A percentile compares a stretch with the other conserved stretches of the same genome.
These are phyloP conservation scores for Eucera pruinosa DNA, from an alignment of 2,888 invertebrate genomes.

Conservation along the genomic window DNA sequence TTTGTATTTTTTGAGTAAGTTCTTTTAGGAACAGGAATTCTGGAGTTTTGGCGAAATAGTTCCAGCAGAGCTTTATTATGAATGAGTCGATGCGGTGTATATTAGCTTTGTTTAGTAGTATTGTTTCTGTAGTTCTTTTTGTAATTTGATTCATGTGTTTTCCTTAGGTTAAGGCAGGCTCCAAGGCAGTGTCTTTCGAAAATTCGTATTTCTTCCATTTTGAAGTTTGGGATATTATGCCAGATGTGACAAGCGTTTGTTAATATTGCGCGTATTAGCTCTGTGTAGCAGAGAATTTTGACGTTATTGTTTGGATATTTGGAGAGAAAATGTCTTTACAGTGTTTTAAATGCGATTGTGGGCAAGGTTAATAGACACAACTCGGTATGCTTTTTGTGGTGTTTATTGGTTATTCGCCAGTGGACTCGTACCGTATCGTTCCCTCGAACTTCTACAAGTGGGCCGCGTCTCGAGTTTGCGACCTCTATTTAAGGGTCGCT, in stretches of 20 bases:
- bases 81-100: no score
- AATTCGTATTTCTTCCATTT: not conserved
- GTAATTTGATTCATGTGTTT: not conserved
- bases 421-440: no score
- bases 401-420: no score
- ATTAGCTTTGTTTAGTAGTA: no score
- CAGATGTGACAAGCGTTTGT: not conserved
- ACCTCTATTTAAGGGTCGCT: no score
- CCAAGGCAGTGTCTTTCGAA: no score
- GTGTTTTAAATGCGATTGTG: not conserved
- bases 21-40: no score
- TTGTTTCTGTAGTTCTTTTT: no score
- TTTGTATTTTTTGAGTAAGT: not conserved
- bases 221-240: not conserved
- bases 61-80: not conserved
- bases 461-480: not conserved
- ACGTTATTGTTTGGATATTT: not conserved
- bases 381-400: no score
- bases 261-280: not conserved
- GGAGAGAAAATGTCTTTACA: not conserved
- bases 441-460: not conserved
- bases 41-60: not conserved
- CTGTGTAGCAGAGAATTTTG: not conserved
- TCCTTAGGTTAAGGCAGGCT: no score
- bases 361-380: no score